Conservation (phyloP, 2,888 invertebrate species). For the Drosophila sordidula region DNA sequence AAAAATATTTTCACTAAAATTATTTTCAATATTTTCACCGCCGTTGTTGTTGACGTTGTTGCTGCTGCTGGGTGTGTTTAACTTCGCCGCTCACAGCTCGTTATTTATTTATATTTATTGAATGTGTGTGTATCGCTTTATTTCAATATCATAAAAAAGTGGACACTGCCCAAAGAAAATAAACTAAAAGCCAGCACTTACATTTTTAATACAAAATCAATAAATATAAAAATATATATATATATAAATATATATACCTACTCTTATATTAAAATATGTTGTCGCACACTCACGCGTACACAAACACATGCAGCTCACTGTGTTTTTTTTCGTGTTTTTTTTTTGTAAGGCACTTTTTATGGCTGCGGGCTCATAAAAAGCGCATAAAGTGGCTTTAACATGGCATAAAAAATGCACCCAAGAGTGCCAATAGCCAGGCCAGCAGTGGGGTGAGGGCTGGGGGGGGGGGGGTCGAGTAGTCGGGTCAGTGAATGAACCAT, state of each 20-base stretch:
- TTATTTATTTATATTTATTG: constrained; percentile 77
- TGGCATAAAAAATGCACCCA: constrained; percentile 77
- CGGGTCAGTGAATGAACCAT: constrained; percentile 45
- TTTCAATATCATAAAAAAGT: constrained; percentile 73
- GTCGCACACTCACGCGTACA: constrained; percentile 7
- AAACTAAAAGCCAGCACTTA: constrained; percentile 76
- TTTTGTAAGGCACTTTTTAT: constrained; percentile 65
- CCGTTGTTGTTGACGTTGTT: constrained; percentile 11
- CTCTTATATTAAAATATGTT: constrained; percentile 58
- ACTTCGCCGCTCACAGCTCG: constrained; percentile 54
- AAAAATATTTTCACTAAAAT: constrained; percentile 64
- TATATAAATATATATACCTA: constrained; percentile 18
- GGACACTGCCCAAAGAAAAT: constrained; percentile 45
- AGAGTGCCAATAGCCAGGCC: constrained; percentile 67
- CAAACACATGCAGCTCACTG: constrained; percentile 8
- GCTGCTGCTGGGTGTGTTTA: constrained; percentile 36
- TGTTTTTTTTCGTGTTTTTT: constrained; percentile 9
- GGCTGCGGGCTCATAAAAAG: constrained; percentile 79
- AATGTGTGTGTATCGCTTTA: constrained; percentile 65
- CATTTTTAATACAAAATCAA: constrained; percentile 81
- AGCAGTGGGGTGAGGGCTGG: not conserved
- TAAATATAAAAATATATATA: constrained; percentile 74
- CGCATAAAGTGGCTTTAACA: constrained; percentile 80
- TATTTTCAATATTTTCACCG: constrained; percentile 49
- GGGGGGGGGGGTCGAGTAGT: not conserved